phyloP scores from a whole-genome alignment of 2,113 vertebrate genomes.

The Tympanuchus pallidicinctus region DNA sequence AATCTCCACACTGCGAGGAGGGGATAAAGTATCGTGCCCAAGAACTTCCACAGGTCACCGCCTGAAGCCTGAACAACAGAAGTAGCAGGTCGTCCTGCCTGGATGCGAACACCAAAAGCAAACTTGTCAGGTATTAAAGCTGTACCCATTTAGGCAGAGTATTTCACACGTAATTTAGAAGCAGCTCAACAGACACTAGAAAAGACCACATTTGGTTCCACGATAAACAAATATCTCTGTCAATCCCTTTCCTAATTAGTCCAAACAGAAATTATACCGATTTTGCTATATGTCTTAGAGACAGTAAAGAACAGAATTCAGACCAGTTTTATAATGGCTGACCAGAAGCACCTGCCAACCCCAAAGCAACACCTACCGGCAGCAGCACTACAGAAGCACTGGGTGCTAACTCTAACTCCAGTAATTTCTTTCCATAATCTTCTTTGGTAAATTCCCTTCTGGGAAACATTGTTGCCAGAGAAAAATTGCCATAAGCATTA shows the following conservation, averaged over 20 bases:
- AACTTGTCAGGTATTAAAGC: neutral
- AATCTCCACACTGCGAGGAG: slow-evolving; percentile 94
- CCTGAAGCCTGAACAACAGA: slow-evolving; percentile 86
- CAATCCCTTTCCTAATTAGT: neutral
- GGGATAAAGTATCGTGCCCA: slow-evolving; percentile 92
- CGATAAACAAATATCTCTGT: neutral
- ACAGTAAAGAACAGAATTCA: neutral
- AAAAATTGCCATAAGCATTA: slow-evolving; percentile 91
- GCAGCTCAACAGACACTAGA: neutral
- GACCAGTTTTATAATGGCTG: neutral
- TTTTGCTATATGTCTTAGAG: neutral
- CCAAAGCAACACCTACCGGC: slow-evolving; percentile 81
- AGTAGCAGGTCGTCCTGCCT: slow-evolving; percentile 83
- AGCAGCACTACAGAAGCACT: slow-evolving; percentile 94
- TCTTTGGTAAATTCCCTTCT: slow-evolving; percentile 93
- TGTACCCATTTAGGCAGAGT: fast-evolving
- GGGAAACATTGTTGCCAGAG: slow-evolving; percentile 96
- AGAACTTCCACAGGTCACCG: slow-evolving; percentile 86
- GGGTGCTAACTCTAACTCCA: slow-evolving; percentile 92
- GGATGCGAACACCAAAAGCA: slow-evolving; percentile 51
- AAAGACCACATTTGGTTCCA: neutral
- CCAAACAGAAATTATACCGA: neutral
- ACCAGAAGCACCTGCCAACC: neutral
- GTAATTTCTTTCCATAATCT: slow-evolving; percentile 89
- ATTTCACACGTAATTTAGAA: neutral